A percentile compares a stretch with the other conserved stretches of the same genome.
phyloP scores from a whole-genome alignment of 2,888 invertebrate species.

The Eristalinus sepulchralis region DNA sequence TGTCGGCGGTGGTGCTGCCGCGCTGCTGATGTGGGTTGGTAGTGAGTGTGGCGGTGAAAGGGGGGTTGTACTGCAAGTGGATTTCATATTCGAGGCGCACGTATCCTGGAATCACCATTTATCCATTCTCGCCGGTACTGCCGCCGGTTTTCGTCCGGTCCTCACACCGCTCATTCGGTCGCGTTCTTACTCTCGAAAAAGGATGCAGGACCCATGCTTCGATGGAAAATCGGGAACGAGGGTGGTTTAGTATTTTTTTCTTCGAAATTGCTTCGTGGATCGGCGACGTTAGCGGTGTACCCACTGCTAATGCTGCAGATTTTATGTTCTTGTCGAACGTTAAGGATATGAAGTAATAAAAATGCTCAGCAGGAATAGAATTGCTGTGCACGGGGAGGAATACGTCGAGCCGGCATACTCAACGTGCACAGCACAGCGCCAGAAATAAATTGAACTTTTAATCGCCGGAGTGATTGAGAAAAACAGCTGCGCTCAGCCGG shows the following conservation, averaged over 20 bases:
- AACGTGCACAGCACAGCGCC: slow-evolving; percentile 55
- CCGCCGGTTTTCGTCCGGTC: slow-evolving; percentile 61
- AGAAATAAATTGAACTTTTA: slow-evolving; percentile 71
- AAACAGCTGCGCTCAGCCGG: background rate
- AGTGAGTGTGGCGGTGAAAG: slow-evolving; percentile 15
- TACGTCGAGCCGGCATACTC: slow-evolving; percentile 43
- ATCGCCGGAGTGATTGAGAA: slow-evolving; percentile 60
- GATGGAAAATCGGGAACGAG: background rate
- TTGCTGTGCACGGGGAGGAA: slow-evolving; percentile 57
- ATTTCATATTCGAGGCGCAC: slow-evolving; percentile 70
- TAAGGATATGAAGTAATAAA: slow-evolving; percentile 71
- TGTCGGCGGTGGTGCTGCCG: slow-evolving; percentile 23
- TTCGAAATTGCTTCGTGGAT: slow-evolving; percentile 51
- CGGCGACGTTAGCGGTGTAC: slow-evolving; percentile 50
- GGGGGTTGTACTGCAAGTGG: slow-evolving; percentile 60
- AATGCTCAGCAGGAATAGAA: slow-evolving; percentile 68
- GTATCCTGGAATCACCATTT: slow-evolving; percentile 71
- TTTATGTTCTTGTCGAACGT: slow-evolving; percentile 71
- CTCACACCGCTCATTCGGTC: slow-evolving; percentile 13
- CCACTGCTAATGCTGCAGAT: slow-evolving; percentile 50
- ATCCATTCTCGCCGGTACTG: slow-evolving; percentile 58
- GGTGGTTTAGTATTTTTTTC: slow-evolving; percentile 21
- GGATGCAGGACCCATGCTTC: background rate
- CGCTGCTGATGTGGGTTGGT: background rate
- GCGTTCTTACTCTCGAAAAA: background rate